Conservation (phyloP, 2,113 vertebrate genomes). For the Rhizomys pruinosus region DNA sequence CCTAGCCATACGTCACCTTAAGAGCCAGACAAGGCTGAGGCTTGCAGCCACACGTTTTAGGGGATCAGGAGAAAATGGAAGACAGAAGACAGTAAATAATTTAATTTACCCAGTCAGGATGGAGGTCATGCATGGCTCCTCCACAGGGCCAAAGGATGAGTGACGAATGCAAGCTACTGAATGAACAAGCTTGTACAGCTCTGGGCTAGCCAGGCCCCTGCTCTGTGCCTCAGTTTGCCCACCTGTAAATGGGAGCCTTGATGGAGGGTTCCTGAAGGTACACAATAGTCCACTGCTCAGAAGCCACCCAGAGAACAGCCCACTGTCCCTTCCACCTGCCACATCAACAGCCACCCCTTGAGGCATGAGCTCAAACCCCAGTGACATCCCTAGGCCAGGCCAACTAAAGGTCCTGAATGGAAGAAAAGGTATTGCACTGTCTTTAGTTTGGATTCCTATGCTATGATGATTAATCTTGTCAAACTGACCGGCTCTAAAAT, state of each 20-base stretch:
- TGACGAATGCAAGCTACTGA: rapidly evolving
- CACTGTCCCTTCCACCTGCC: neutral
- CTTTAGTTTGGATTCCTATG: neutral
- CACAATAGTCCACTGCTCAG: neutral
- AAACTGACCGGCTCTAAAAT: neutral
- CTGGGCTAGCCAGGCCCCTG: neutral
- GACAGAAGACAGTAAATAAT: neutral
- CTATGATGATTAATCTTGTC: neutral
- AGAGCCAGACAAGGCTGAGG: neutral
- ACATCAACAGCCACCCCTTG: neutral
- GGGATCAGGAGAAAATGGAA: neutral
- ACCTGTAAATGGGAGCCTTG: neutral
- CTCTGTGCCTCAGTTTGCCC: neutral
- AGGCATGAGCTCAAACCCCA: neutral
- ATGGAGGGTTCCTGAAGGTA: neutral
- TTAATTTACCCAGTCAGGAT: neutral
- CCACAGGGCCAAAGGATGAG: neutral
- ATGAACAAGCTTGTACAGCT: too few species aligned
- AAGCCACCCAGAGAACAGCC: neutral
- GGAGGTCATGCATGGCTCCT: neutral
- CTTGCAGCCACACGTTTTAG: neutral
- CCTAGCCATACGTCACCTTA: neutral
- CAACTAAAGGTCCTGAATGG: neutral
- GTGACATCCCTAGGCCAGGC: neutral
- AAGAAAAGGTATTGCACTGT: neutral